Percentiles rank a stretch among this genome's conserved stretches.
These are phyloP conservation scores for Drosophila saltans DNA, from an alignment of 1,140 invertebrate genomes.

Conservation along the genomic window DNA sequence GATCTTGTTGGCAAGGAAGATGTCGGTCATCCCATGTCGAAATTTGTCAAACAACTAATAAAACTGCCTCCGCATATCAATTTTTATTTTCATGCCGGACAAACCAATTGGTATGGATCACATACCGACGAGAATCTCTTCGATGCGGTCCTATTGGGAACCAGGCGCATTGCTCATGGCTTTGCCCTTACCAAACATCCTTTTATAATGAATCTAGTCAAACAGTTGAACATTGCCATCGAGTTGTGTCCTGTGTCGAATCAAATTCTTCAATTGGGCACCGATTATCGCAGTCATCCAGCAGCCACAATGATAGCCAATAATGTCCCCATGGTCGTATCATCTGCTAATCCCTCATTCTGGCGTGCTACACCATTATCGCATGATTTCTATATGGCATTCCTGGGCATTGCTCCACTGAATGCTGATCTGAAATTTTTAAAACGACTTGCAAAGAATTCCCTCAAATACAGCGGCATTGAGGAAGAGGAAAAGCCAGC, in stretches of 20 bases:
- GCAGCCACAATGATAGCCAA: conserved; percentile 87
- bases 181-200: conserved; percentile 91
- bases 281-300: conserved; percentile 92
- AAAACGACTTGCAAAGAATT: conserved; percentile 91
- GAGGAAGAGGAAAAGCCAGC: conserved; percentile 46
- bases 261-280: conserved; percentile 89
- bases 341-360: conserved; percentile 89
- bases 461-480: conserved; percentile 86
- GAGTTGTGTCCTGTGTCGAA: conserved; percentile 93
- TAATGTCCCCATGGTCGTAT: conserved; percentile 85
- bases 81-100: conserved; percentile 92
- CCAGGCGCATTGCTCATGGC: conserved; percentile 87
- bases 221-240: conserved; percentile 87
- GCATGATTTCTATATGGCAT: conserved; percentile 92
- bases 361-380: conserved; percentile 90
- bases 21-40: conserved; percentile 84
- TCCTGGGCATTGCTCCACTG: conserved; percentile 90
- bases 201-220: conserved; percentile 85
- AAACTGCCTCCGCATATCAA: conserved; percentile 84
- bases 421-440: conserved; percentile 88
- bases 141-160: conserved; percentile 90
- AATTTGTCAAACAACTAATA: conserved; percentile 85
- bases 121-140: conserved; percentile 88
- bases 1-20: conserved; percentile 91
- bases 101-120: conserved; percentile 89